A percentile compares a stretch with the other conserved stretches of the same genome.
phyloP scores from a whole-genome alignment of 2,888 invertebrate genomes.

The Ochropleura plecta region DNA sequence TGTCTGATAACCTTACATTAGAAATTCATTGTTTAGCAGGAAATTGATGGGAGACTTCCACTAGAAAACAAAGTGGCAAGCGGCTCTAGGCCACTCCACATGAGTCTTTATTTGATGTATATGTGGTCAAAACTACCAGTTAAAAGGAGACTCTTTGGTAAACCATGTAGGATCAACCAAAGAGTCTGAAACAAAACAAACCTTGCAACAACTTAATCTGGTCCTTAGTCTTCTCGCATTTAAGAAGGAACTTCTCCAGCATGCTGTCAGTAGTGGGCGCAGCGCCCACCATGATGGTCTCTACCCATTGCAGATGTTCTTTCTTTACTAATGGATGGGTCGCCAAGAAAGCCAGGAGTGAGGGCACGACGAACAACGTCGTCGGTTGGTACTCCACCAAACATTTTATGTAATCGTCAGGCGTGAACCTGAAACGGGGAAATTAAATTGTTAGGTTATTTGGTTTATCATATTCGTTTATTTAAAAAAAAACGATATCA shows the following conservation, averaged over 20 bases:
- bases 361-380: slow-evolving; percentile 94
- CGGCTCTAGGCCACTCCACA: background rate
- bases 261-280: slow-evolving; percentile 93
- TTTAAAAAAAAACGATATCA: background rate
- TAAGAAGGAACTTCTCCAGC: slow-evolving; percentile 91
- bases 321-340: slow-evolving; percentile 93
- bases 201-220: slow-evolving; percentile 87
- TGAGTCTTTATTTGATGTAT: background rate
- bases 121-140: background rate
- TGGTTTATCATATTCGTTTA: background rate
- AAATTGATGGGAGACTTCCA: background rate
- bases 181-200: slow-evolving; percentile 53
- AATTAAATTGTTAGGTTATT: background rate
- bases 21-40: background rate
- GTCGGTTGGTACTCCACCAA: slow-evolving; percentile 91
- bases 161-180: background rate
- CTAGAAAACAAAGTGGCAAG: background rate
- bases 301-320: slow-evolving; percentile 92
- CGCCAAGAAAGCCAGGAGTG: slow-evolving; percentile 93
- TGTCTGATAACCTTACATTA: background rate
- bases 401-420: slow-evolving; percentile 93
- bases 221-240: slow-evolving; percentile 89
- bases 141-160: no score
- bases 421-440: slow-evolving; percentile 91
- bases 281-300: slow-evolving; percentile 93